These are phyloP conservation scores for Coregonus suidteri DNA, from an alignment of 2,797 vertebrate species.

Conservation along the genomic window DNA sequence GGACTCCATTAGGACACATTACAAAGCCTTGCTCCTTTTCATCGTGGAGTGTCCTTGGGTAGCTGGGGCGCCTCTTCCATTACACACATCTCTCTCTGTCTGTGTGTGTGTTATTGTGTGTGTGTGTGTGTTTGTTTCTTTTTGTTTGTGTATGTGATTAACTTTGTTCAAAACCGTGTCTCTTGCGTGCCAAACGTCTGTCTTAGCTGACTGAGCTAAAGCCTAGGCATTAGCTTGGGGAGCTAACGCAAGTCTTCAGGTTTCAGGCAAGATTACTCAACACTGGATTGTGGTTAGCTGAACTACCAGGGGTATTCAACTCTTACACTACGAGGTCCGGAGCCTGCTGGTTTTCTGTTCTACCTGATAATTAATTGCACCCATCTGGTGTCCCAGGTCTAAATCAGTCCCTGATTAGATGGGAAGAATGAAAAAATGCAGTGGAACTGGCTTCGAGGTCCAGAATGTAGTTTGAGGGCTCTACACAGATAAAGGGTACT, in stretches of 20 bases:
- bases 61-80: constrained; percentile 44
- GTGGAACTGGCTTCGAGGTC: too few species aligned
- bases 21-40: constrained; percentile 54
- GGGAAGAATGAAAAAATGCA: too few species aligned
- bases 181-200: background rate
- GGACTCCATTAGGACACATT: constrained; percentile 61
- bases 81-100: background rate
- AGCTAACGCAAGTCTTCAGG: background rate
- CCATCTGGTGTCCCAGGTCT: too few species aligned
- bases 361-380: too few species aligned
- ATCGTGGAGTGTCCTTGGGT: constrained; percentile 43
- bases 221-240: background rate
- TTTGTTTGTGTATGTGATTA: background rate
- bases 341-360: too few species aligned
- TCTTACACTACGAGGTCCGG: constrained; percentile 51
- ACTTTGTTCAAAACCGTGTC: background rate
- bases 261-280: background rate
- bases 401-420: too few species aligned
- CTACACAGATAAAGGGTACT: background rate
- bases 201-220: background rate
- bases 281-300: background rate
- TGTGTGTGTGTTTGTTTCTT: background rate
- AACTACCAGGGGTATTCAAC: constrained; percentile 29
- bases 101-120: background rate
- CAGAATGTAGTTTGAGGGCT: too few species aligned